These are phyloP conservation scores for Dicaeum eximium DNA, from an alignment of 2,113 vertebrate genomes.

Conservation along the genomic window DNA sequence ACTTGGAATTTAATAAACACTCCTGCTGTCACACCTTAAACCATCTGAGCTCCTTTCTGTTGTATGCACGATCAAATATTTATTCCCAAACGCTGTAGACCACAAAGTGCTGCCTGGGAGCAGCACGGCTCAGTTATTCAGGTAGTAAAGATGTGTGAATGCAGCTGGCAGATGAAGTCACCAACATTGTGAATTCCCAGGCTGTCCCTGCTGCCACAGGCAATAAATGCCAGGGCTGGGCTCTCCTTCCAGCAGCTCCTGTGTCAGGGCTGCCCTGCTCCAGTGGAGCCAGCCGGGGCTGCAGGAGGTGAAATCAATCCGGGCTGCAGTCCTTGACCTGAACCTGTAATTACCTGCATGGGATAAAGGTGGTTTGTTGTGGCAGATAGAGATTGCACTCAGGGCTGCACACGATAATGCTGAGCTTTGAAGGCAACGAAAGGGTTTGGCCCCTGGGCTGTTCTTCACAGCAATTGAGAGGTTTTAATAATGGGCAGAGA, in stretches of 20 bases:
- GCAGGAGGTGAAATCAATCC: slow-evolving; percentile 79
- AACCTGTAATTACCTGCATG: slow-evolving; percentile 82
- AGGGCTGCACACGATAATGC: slow-evolving; percentile 24
- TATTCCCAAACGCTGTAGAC: slow-evolving; percentile 55
- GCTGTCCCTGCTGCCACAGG: slow-evolving; percentile 71
- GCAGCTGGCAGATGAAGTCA: slow-evolving; percentile 73
- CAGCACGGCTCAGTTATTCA: slow-evolving; percentile 68
- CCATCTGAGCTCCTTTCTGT: slow-evolving; percentile 59
- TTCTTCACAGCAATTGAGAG: slow-evolving; percentile 45
- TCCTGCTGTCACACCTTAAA: slow-evolving; percentile 67
- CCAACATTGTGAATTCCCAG: slow-evolving; percentile 65
- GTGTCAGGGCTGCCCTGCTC: slow-evolving; percentile 72
- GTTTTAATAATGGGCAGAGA: slow-evolving; percentile 51
- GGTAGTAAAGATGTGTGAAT: slow-evolving; percentile 78
- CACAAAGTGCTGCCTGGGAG: slow-evolving; percentile 58
- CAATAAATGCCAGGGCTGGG: slow-evolving; percentile 68
- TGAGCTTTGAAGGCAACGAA: slow-evolving; percentile 47
- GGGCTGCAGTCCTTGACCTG: slow-evolving; percentile 75
- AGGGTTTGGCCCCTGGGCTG: slow-evolving; percentile 58
- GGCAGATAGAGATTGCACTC: slow-evolving; percentile 74
- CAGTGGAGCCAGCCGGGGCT: slow-evolving; percentile 63
- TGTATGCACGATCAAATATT: slow-evolving; percentile 69
- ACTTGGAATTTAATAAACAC: slow-evolving; percentile 54
- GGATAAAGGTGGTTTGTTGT: slow-evolving; percentile 82
- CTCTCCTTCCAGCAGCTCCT: slow-evolving; percentile 70